Conservation (phyloP, 2,888 invertebrate species). For the Xiphydria camelus region DNA sequence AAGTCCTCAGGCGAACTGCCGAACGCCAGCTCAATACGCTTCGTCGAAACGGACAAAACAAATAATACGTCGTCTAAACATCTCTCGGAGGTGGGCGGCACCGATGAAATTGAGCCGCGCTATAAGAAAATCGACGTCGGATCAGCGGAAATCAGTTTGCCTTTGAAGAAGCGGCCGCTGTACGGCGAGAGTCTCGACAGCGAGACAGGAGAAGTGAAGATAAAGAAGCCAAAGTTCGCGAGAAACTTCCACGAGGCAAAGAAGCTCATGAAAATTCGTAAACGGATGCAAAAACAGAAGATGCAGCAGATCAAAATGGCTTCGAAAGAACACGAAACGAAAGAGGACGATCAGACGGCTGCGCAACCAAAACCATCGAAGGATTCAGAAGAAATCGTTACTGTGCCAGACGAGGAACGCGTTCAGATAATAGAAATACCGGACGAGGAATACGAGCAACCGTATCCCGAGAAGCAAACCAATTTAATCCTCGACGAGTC, state of each 20-base stretch:
- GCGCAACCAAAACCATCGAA: conserved; percentile 1
- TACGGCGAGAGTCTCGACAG: conserved; percentile 23
- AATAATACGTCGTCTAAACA: conserved; percentile 4
- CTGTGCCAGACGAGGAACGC: conserved; percentile 52
- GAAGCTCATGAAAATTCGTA: conserved; percentile 69
- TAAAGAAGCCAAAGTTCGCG: conserved; percentile 71
- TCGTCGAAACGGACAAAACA: no score
- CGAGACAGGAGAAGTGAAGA: conserved; percentile 40
- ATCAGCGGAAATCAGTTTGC: conserved; percentile 34
- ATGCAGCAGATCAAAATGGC: conserved; percentile 36
- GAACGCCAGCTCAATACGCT: no score
- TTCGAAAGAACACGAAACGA: conserved; percentile 10
- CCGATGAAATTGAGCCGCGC: conserved; percentile 4
- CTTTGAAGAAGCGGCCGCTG: conserved; percentile 49
- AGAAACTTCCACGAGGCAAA: conserved; percentile 70
- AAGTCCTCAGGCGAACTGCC: conserved; percentile 16
- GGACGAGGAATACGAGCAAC: conserved; percentile 51
- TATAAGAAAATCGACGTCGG: conserved; percentile 28
- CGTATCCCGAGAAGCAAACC: conserved; percentile 44
- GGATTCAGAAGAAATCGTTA: conserved; percentile 25
- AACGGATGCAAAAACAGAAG: conserved; percentile 67
- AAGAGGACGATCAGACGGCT: neutral
- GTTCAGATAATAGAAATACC: conserved; percentile 53
- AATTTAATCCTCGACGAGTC: conserved; percentile 45
- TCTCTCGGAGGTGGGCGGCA: conserved; percentile 2